Evolutionary conservation across 2,888 invertebrate species (phyloP), one percentile per base, ranked within the genome.

Genomic region (Cenopis cana): DNA sequence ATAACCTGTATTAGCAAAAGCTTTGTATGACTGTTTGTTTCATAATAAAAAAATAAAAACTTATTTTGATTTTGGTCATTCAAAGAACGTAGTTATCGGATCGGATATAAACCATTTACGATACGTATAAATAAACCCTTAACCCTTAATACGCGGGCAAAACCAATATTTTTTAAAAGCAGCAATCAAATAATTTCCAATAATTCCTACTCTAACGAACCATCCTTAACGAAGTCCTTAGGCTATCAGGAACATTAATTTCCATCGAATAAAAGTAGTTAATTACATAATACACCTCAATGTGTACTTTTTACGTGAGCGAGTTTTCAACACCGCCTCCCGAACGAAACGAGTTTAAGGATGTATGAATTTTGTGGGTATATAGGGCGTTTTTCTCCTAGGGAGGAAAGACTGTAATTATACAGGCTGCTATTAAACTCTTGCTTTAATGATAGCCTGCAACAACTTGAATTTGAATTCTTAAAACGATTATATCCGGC

Each of bases 381-480:
- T 14, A 38, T 54, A 24, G 10, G 17, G 5, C 64, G 2, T n/a
- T 64, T 54, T 54, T 54, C 52, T n/a, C 14, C 24, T 64, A 11
- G 14, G 14, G 3, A 64, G n/a, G 20, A 12, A 9, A 64, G 20
- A 20, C 20, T 20, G 64, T 64, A 64, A 64, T 64, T 64, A 64
- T 54, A 64, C 52, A 64, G 62, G 9, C n/a, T 54, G 29, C 36
- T 64, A 64, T 64, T 64, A 64, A 64, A 64, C 38, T 64, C 64
- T 64, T 64, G 14, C 54, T 20, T 64, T 64, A 64, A 64, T 64
- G 52, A 64, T 64, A 64, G 64, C 64, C 52, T 64, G 52, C 64
- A 38, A 46, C 56, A 17, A 60, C 9, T 64, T 36, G 38, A 52
- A 64, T 64, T 64, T 64, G 52, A 64, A 64, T 64, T 64, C 52